These are phyloP conservation scores for Pseudorhombus dupliciocellatus DNA, from an alignment of 2,113 vertebrate genomes.

Conservation along the genomic window DNA sequence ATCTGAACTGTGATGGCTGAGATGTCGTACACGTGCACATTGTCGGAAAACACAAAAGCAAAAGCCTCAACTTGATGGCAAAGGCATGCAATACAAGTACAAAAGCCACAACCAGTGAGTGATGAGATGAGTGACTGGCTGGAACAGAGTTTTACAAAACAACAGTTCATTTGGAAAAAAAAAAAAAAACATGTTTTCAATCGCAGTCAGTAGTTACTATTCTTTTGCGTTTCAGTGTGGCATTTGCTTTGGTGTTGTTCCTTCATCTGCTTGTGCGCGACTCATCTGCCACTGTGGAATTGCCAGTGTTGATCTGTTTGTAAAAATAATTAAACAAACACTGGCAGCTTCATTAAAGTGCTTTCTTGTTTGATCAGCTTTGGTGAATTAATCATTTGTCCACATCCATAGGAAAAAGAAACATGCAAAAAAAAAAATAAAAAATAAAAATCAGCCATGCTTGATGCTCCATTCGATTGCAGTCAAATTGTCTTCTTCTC, in stretches of 20 bases:
- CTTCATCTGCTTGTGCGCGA: not conserved
- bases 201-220: too few species aligned
- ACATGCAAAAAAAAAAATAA: not conserved
- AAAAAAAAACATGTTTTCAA: too few species aligned
- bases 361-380: slow-evolving; percentile 54
- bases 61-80: too few species aligned
- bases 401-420: slow-evolving; percentile 10
- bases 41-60: too few species aligned
- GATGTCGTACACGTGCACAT: too few species aligned
- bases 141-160: too few species aligned
- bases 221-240: too few species aligned
- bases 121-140: too few species aligned
- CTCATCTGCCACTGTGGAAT: not conserved
- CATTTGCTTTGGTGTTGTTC: too few species aligned
- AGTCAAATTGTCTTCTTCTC: not conserved
- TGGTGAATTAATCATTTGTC: slow-evolving; percentile 35
- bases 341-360: slow-evolving; percentile 68
- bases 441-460: slow-evolving; percentile 4
- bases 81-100: too few species aligned
- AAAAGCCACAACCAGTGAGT: too few species aligned
- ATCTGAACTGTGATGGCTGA: not conserved
- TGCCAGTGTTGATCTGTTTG: slow-evolving; percentile 19
- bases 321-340: not conserved
- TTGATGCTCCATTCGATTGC: slow-evolving; percentile 1
- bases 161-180: too few species aligned